phyloP scores from a whole-genome alignment of 2,113 vertebrate genomes.

The Anthoscopus minutus region DNA sequence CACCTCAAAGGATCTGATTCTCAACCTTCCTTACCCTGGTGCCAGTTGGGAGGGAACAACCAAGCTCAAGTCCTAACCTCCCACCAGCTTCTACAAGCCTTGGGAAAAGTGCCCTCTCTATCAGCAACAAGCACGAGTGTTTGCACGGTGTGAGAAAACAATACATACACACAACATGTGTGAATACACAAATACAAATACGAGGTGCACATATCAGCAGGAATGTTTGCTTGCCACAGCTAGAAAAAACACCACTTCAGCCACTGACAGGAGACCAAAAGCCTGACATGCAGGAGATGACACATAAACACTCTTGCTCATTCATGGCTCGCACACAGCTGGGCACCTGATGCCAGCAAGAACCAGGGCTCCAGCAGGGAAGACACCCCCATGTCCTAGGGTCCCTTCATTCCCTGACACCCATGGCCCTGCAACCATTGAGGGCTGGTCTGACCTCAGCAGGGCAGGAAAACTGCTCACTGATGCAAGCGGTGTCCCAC shows the following conservation, averaged over 20 bases:
- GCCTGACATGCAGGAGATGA: accelerated
- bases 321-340: neutral
- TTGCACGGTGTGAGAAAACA: neutral
- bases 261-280: neutral
- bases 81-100: neutral
- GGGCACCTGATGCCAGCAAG: neutral
- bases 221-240: neutral
- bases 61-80: neutral
- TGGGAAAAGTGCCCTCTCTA: neutral
- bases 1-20: neutral
- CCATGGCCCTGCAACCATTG: accelerated
- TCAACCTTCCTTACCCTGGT: neutral
- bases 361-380: neutral
- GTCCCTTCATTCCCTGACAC: neutral
- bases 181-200: neutral
- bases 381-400: accelerated
- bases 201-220: accelerated
- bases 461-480: accelerated
- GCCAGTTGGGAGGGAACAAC: neutral
- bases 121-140: neutral
- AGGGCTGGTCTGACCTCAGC: neutral
- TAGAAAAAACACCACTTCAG: neutral
- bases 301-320: neutral
- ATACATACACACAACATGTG: accelerated
- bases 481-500: accelerated